These are phyloP conservation scores for Sinhomidia bicolor DNA, from an alignment of 2,888 invertebrate species.

Conservation along the genomic window DNA sequence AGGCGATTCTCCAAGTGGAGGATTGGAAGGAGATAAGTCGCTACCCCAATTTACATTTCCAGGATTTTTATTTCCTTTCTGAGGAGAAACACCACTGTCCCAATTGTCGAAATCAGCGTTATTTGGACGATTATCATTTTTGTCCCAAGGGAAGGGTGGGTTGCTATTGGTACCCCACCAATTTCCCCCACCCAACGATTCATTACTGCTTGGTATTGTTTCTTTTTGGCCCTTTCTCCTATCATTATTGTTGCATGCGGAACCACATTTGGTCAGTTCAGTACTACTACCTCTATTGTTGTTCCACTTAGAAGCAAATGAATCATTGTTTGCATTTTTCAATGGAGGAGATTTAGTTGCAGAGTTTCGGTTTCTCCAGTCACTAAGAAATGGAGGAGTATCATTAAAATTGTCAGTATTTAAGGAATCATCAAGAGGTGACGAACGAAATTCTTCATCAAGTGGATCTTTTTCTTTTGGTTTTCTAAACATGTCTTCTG, in stretches of 20 bases:
- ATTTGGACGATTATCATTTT: neutral
- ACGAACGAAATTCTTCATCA: neutral
- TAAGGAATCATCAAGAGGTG: too few species aligned
- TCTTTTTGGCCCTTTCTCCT: neutral
- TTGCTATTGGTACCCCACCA: neutral
- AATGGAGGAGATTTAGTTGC: neutral
- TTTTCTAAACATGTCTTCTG: neutral
- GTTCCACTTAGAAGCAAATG: too few species aligned
- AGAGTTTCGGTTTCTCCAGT: too few species aligned
- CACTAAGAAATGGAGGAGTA: too few species aligned
- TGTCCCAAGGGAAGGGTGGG: neutral
- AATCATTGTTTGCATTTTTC: neutral
- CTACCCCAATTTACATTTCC: slow-evolving; percentile 53
- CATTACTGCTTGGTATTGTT: neutral
- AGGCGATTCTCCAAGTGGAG: neutral
- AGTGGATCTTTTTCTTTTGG: neutral
- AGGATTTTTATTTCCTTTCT: slow-evolving; percentile 1
- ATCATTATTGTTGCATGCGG: neutral
- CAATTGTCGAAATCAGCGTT: slow-evolving; percentile 38
- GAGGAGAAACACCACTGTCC: neutral
- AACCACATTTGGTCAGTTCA: neutral
- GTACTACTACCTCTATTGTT: neutral
- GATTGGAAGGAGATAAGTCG: neutral
- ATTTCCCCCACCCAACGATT: neutral
- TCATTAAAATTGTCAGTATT: too few species aligned